A percentile compares a stretch with the other conserved stretches of the same genome.
phyloP scores from a whole-genome alignment of 53 echinoderm and acorn worm genomes.

The Henricia sp. region DNA sequence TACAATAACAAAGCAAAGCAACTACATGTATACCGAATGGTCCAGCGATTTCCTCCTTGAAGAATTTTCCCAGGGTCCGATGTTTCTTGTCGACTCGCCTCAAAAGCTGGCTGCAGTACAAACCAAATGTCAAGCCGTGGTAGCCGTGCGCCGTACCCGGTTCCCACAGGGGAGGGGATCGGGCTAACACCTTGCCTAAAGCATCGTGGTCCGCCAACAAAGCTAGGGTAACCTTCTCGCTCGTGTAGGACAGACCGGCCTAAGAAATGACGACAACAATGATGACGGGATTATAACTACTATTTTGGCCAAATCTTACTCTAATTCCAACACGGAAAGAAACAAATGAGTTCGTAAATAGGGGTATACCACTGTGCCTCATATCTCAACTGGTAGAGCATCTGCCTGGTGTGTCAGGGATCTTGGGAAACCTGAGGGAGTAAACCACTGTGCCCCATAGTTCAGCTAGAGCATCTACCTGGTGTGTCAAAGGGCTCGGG shows the following conservation, averaged over 20 bases:
- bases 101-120: conserved; percentile 69
- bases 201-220: conserved; percentile 67
- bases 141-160: conserved; percentile 71
- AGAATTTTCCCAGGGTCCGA: conserved; percentile 74
- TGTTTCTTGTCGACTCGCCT: conserved; percentile 60
- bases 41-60: conserved; percentile 68
- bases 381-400: too few species aligned
- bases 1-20: too few species aligned
- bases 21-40: conserved; percentile 63
- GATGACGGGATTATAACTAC: background rate
- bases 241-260: conserved; percentile 70
- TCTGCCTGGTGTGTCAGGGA: too few species aligned
- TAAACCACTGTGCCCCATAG: too few species aligned
- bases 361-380: background rate
- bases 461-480: too few species aligned
- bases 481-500: too few species aligned
- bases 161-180: conserved; percentile 61
- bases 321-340: background rate
- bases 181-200: conserved; percentile 62
- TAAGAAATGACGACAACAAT: background rate
- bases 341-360: background rate
- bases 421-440: too few species aligned
- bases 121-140: conserved; percentile 72
- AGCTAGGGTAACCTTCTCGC: conserved; percentile 50
- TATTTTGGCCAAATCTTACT: background rate